These are phyloP conservation scores for Cephus nigrinus DNA, from an alignment of 2,888 invertebrate species.

Conservation along the genomic window DNA sequence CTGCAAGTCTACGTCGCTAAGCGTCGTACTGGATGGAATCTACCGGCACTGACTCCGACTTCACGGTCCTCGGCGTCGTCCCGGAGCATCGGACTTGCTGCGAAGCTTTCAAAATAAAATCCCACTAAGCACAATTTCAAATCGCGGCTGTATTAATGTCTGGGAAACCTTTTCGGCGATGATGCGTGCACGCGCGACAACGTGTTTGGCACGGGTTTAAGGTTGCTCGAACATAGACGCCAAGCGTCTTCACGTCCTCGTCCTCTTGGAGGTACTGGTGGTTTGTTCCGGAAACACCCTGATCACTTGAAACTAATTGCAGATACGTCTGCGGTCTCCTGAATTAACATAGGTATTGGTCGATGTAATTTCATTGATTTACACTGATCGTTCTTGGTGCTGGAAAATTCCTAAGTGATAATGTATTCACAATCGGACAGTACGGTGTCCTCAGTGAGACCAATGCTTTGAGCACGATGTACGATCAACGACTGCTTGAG, in stretches of 20 bases:
- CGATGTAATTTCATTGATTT: constrained; percentile 7
- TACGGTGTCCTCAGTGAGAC: constrained; percentile 16
- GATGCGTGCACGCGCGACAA: not conserved
- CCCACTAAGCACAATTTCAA: not conserved
- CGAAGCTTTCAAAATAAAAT: not conserved
- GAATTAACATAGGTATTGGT: not conserved
- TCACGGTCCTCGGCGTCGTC: not conserved
- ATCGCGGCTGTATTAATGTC: not conserved
- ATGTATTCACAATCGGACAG: constrained; percentile 3
- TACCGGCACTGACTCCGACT: not conserved
- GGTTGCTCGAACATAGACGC: not conserved
- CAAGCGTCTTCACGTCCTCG: not conserved
- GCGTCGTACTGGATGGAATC: not conserved
- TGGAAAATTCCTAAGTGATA: constrained; percentile 8
- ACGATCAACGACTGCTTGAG: constrained; percentile 52
- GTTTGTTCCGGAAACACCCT: not conserved
- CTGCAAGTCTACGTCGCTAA: not conserved
- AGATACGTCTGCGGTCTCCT: not conserved
- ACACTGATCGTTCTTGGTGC: constrained; percentile 15
- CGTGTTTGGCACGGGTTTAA: not conserved
- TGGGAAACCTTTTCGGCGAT: not conserved
- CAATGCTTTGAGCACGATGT: constrained; percentile 46
- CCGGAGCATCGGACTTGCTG: not conserved
- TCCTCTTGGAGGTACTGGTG: not conserved
- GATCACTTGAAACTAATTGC: not conserved